Conservation (phyloP, 2,888 invertebrate species). For the Opisthograptis luteolata region DNA sequence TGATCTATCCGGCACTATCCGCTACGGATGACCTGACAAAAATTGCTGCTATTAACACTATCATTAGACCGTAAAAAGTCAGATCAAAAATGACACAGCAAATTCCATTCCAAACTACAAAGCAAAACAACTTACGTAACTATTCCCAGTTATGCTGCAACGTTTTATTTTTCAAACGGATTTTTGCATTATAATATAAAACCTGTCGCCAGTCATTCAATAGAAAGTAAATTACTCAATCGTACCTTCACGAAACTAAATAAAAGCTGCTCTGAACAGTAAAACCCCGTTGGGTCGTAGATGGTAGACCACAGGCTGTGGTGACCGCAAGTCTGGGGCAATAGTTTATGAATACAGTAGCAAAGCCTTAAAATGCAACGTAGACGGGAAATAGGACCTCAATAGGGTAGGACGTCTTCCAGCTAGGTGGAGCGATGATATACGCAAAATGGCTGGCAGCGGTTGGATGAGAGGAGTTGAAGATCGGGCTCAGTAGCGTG, state of each 20-base stretch:
- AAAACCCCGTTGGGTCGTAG: conserved; percentile 18
- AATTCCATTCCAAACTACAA: not conserved
- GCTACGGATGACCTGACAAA: too few species aligned
- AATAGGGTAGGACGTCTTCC: too few species aligned
- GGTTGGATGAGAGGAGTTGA: too few species aligned
- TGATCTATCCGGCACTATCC: too few species aligned
- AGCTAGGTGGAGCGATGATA: too few species aligned
- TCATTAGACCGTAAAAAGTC: too few species aligned
- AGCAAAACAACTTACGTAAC: not conserved
- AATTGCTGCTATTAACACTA: not conserved
- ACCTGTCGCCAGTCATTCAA: conserved; percentile 16
- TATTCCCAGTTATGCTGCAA: conserved; percentile 8
- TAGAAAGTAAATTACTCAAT: conserved; percentile 38
- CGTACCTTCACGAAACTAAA: conserved; percentile 18
- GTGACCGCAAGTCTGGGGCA: conserved; percentile 1
- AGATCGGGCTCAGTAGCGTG: too few species aligned
- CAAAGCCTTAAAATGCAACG: too few species aligned
- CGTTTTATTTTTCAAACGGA: conserved; percentile 1
- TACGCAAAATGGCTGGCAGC: too few species aligned
- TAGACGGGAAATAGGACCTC: too few species aligned
- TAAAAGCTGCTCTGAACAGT: conserved; percentile 15
- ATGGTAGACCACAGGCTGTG: conserved; percentile 18
- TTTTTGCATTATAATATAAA: conserved; percentile 19
- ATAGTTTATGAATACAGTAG: not conserved
- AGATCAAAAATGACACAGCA: not conserved